Conservation (phyloP, 2,888 invertebrate genomes). For the Tetheella fluctuosa region DNA sequence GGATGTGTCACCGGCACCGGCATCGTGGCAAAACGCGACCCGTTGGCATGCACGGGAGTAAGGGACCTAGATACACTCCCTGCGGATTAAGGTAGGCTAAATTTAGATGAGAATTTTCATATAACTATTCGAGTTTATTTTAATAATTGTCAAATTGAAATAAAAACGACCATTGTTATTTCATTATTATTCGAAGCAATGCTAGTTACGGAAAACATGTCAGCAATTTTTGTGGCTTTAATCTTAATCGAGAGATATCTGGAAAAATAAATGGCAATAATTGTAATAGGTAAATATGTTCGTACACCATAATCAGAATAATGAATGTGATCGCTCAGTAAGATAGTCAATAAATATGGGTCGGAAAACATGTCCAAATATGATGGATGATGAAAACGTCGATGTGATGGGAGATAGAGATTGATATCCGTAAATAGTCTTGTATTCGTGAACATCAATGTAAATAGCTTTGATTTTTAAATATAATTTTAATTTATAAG, state of each 20-base stretch:
- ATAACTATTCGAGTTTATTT: conserved; percentile 11
- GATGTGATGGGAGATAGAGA: conserved; percentile 74
- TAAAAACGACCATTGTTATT: background rate
- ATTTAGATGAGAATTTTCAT: conserved; percentile 60
- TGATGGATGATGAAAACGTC: conserved; percentile 76
- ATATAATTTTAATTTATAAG: background rate
- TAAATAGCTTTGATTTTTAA: background rate
- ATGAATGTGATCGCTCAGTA: conserved; percentile 72
- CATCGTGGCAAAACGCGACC: conserved; percentile 72
- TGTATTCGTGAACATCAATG: conserved; percentile 17
- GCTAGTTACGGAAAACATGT: background rate
- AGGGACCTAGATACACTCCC: conserved; percentile 64
- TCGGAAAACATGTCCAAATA: conserved; percentile 77
- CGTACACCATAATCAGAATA: conserved; percentile 62
- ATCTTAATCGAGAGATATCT: background rate
- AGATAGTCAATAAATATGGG: conserved; percentile 76
- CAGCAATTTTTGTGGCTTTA: background rate
- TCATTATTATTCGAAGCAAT: background rate
- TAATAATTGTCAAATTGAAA: no score
- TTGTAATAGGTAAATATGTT: conserved; percentile 20
- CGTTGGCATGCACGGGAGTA: conserved; percentile 66
- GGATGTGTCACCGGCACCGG: conserved; percentile 82
- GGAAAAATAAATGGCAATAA: background rate
- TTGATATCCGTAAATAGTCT: conserved; percentile 54
- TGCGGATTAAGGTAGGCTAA: conserved; percentile 66